phyloP scores from a whole-genome alignment of 2,888 invertebrate species.

The Microchrysa polita region DNA sequence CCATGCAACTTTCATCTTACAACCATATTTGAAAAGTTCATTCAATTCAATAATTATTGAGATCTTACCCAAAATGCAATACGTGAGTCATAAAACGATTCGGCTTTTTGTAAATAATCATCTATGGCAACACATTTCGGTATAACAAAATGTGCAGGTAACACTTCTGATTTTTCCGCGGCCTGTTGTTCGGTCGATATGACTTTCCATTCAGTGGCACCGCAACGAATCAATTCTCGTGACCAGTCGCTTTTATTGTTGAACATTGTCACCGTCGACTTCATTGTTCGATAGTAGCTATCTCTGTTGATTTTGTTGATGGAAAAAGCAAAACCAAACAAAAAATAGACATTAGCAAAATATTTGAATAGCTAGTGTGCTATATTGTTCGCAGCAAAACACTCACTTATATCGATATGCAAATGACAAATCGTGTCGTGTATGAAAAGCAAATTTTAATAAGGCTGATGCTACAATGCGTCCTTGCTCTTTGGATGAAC shows the following conservation, averaged over 20 bases:
- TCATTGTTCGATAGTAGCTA: conserved; percentile 57
- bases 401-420: conserved; percentile 85
- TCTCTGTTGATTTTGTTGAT: conserved; percentile 47
- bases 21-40: not conserved
- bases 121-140: conserved; percentile 61
- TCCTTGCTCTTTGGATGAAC: conserved; percentile 81
- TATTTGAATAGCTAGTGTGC: not conserved
- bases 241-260: conserved; percentile 63
- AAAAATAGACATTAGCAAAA: conserved; percentile 48
- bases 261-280: conserved; percentile 60
- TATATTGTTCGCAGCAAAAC: not conserved
- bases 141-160: conserved; percentile 63
- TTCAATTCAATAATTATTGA: too few species aligned
- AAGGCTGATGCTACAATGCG: conserved; percentile 83
- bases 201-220: conserved; percentile 63
- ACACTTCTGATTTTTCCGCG: conserved; percentile 33
- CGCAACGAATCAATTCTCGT: conserved; percentile 62
- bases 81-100: conserved; percentile 62
- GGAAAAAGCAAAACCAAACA: not conserved
- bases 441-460: conserved; percentile 87
- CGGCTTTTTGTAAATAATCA: conserved; percentile 58
- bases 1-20: not conserved
- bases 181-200: conserved; percentile 51
- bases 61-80: conserved; percentile 63
- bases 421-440: conserved; percentile 85